These are phyloP conservation scores for Heterotis niloticus DNA, from an alignment of 2,113 vertebrate species.

Conservation along the genomic window DNA sequence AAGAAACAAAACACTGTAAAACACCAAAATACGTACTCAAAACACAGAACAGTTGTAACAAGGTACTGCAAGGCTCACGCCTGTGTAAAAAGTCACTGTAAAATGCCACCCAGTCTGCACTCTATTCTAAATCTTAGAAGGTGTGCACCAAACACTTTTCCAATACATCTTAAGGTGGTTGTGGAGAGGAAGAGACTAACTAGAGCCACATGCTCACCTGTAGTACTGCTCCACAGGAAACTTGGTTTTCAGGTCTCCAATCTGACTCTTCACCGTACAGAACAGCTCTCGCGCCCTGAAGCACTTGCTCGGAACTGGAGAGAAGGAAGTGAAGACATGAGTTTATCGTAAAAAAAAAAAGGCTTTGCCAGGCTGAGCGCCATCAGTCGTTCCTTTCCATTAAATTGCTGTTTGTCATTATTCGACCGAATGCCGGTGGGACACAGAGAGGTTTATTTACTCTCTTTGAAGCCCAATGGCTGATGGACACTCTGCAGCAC, in stretches of 20 bases:
- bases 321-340: conserved; percentile 24
- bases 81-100: no score
- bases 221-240: conserved; percentile 94
- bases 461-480: conserved; percentile 85
- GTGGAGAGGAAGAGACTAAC: background rate
- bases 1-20: no score
- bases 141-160: background rate
- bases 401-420: background rate
- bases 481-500: conserved; percentile 94
- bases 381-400: background rate
- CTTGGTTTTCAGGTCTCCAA: conserved; percentile 89
- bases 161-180: background rate
- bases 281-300: conserved; percentile 86
- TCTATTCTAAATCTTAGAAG: no score
- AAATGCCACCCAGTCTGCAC: no score
- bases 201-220: conserved; percentile 61
- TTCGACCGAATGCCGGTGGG: background rate
- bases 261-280: conserved; percentile 75
- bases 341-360: background rate
- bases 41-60: no score
- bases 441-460: conserved; percentile 61
- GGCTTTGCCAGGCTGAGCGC: background rate
- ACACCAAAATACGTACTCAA: no score
- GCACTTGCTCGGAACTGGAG: conserved; percentile 87
- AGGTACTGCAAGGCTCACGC: no score